These are phyloP conservation scores for Gobionotothen gibberifrons DNA, from an alignment of 2,797 vertebrate genomes.

Conservation along the genomic window DNA sequence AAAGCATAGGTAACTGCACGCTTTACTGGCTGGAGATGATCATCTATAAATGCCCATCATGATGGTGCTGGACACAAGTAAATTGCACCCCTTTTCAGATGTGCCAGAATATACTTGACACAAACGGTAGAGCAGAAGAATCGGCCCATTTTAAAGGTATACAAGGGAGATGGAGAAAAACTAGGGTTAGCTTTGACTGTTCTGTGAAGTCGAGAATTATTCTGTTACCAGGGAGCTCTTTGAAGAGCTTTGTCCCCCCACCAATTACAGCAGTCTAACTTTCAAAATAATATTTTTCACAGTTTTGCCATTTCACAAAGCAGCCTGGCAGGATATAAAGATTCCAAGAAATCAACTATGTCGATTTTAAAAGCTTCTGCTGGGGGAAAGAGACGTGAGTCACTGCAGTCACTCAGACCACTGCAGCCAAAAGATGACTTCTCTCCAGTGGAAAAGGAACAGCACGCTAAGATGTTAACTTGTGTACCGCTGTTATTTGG, in stretches of 20 bases:
- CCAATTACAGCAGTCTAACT: not conserved
- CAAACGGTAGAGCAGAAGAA: conserved; percentile 15
- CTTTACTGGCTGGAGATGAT: conserved; percentile 14
- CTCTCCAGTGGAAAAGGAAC: too few species aligned
- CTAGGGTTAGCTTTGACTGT: not conserved
- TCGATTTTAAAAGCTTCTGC: too few species aligned
- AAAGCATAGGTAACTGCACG: conserved; percentile 1
- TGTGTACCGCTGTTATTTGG: too few species aligned
- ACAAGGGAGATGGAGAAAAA: conserved; percentile 7
- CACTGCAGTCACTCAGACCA: too few species aligned
- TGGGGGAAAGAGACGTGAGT: too few species aligned
- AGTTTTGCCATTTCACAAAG: not conserved
- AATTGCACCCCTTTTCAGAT: conserved; percentile 14
- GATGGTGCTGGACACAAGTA: not conserved
- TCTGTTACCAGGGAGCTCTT: not conserved
- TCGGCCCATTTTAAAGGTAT: conserved; percentile 4
- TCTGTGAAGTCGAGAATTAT: not conserved
- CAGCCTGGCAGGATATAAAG: too few species aligned
- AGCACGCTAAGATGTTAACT: too few species aligned
- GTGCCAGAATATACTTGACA: conserved; percentile 17
- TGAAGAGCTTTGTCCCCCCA: not conserved
- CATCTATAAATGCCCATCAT: conserved; percentile 17
- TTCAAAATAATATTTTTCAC: not conserved
- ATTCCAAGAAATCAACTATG: too few species aligned
- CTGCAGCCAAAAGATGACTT: too few species aligned